phyloP scores from a whole-genome alignment of 2,888 invertebrate genomes.

The Petrolisthes cinctipes region DNA sequence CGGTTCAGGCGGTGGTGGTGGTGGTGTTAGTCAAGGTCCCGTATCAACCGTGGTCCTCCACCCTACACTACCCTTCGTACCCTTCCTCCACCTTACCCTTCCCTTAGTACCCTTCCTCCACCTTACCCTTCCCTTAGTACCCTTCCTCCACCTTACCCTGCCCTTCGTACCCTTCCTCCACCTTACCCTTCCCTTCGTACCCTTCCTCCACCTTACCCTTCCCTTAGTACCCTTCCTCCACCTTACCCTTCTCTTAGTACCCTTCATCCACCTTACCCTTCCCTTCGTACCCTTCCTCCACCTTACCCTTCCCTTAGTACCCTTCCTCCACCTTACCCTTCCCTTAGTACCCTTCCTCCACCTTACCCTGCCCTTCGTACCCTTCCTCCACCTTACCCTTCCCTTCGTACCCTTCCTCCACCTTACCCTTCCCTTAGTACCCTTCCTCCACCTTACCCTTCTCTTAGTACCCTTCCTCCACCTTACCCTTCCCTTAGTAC shows the following conservation, averaged over 20 bases:
- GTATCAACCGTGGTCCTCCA: neutral
- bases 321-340: neutral
- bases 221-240: neutral
- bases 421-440: neutral
- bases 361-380: neutral
- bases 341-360: neutral
- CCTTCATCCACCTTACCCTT: neutral
- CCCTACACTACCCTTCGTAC: neutral
- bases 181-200: neutral
- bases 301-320: neutral
- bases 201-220: neutral
- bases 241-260: neutral
- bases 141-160: neutral
- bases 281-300: neutral
- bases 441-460: too few relatives aligned
- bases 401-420: neutral
- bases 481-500: too few relatives aligned
- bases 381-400: neutral
- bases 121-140: neutral
- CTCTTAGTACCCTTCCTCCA: too few relatives aligned
- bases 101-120: neutral
- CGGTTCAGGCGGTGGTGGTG: constrained; percentile 22
- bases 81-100: neutral
- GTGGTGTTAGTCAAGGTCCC: neutral
- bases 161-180: neutral